phyloP scores from a whole-genome alignment of 2,113 vertebrate genomes.

The Hemicordylus capensis region DNA sequence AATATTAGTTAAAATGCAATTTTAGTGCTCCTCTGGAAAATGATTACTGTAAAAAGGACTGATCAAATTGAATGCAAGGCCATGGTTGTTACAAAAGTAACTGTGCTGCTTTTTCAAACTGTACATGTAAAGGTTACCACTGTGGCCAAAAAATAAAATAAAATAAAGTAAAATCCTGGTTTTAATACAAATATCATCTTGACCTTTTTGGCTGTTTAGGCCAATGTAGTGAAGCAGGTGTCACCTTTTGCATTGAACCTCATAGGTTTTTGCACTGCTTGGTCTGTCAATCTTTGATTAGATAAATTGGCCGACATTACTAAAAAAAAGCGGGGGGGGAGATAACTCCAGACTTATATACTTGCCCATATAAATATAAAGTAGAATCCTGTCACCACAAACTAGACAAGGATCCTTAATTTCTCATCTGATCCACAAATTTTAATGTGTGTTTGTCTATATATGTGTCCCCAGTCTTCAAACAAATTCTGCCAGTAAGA shows the following conservation, averaged over 20 bases:
- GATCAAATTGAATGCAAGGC: constrained; percentile 14
- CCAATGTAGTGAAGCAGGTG: constrained; percentile 54
- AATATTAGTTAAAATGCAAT: background rate
- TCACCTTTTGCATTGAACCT: constrained; percentile 44
- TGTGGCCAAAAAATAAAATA: constrained; percentile 6
- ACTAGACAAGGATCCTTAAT: constrained; percentile 10
- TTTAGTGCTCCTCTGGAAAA: constrained; percentile 25
- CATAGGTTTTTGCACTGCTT: constrained; percentile 32
- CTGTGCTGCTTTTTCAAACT: constrained; percentile 24
- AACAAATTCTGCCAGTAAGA: background rate
- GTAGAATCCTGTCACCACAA: constrained; percentile 16
- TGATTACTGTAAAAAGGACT: constrained; percentile 33
- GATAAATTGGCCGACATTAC: constrained; percentile 73
- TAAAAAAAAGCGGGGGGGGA: constrained; percentile 64
- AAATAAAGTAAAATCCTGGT: no score
- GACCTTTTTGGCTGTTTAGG: constrained; percentile 64
- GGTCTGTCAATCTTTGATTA: constrained; percentile 46
- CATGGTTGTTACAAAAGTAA: constrained; percentile 48
- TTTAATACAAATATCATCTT: constrained; percentile 55
- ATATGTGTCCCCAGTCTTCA: background rate
- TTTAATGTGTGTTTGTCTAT: background rate
- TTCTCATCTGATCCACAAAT: background rate
- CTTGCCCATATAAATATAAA: constrained; percentile 28
- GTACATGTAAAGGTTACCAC: constrained; percentile 36
- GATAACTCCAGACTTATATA: constrained; percentile 39